Conservation (phyloP, 92 coral and sea anemone species). For the Epizoanthus ramosus region DNA sequence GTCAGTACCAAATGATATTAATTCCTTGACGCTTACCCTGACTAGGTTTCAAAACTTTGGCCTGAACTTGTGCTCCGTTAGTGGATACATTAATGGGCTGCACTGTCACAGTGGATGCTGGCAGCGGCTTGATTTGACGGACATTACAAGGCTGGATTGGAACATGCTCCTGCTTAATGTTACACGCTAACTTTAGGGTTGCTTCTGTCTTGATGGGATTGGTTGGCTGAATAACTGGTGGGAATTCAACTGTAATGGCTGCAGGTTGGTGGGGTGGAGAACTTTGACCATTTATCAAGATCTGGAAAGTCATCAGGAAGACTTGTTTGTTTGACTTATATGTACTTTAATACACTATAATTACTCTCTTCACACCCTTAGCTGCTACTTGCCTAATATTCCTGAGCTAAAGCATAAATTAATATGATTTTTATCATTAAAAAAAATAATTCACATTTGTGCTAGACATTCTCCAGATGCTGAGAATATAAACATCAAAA, state of each 20-base stretch:
- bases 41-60: slow-evolving; percentile 34
- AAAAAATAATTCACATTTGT: neutral
- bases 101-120: slow-evolving; percentile 48
- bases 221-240: slow-evolving; percentile 38
- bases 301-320: slow-evolving; percentile 43
- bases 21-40: slow-evolving; percentile 20
- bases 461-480: too few species aligned
- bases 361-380: too few species aligned
- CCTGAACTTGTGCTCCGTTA: neutral
- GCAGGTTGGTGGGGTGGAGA: slow-evolving; percentile 75
- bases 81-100: slow-evolving; percentile 42
- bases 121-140: slow-evolving; percentile 67
- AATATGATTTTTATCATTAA: too few species aligned
- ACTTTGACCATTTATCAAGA: slow-evolving; percentile 69
- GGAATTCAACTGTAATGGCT: slow-evolving; percentile 53
- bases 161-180: slow-evolving; percentile 67
- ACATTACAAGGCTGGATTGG: slow-evolving; percentile 72
- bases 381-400: too few species aligned
- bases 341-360: too few species aligned
- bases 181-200: slow-evolving; percentile 64
- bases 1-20: too few species aligned
- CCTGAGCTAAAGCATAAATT: too few species aligned
- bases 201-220: slow-evolving; percentile 68
- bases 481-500: too few species aligned
- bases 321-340: neutral